Conservation (phyloP, 2,797 vertebrate genomes). For the Molossus alvarezi region DNA sequence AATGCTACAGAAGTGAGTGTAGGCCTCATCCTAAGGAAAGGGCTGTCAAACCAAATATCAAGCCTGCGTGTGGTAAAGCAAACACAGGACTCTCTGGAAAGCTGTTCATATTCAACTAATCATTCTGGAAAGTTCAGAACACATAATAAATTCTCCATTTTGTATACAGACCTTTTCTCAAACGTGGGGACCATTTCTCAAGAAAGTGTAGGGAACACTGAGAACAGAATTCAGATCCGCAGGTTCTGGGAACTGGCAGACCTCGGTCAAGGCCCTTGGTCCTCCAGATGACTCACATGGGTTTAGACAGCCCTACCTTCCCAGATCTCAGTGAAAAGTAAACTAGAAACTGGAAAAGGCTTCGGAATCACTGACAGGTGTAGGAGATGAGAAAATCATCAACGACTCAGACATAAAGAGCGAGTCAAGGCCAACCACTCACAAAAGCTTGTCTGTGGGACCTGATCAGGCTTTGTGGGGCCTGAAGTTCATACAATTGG, state of each 20-base stretch:
- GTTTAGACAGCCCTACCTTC: neutral
- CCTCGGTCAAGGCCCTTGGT: neutral
- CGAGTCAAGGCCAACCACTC: neutral
- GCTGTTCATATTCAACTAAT: neutral
- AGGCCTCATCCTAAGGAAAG: neutral
- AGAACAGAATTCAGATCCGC: neutral
- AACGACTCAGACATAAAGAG: neutral
- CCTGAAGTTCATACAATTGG: neutral
- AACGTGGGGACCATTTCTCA: neutral
- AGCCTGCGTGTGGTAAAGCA: neutral
- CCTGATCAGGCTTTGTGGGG: neutral
- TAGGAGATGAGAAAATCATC: neutral
- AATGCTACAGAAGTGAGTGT: neutral
- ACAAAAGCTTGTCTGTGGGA: neutral
- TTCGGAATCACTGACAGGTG: neutral
- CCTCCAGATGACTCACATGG: neutral
- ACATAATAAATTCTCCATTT: neutral
- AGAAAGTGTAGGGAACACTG: neutral
- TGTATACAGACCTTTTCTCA: neutral
- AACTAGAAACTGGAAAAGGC: neutral
- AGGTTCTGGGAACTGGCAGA: neutral
- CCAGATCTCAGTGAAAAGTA: neutral
- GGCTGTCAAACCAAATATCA: neutral
- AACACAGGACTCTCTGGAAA: neutral
- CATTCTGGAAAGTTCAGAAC: neutral